Base-by-base conservation (phyloP, 1,140 invertebrate genomes). In the Drosophila novamexicana region DNA sequence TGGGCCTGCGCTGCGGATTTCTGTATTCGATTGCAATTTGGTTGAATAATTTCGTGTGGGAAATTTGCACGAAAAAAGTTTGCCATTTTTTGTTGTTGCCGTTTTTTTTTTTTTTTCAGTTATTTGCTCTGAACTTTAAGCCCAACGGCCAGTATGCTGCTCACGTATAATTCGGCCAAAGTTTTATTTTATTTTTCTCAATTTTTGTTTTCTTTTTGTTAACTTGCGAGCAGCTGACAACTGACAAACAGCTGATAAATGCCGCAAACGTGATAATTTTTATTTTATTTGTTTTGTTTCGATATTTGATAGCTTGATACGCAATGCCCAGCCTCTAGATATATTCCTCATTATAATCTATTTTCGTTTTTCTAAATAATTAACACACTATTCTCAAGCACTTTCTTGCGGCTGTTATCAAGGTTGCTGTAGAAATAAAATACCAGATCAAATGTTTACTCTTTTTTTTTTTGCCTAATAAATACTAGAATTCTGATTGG, bases 11-110 rank as follows among this genome's bases (percentile, higher is more conserved):
- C 59, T 50, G 34, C 18, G 34, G 16, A 29, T 68, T 54, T 45
- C 36, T 39, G 32, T 39, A 69, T 71, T 71, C 50, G 57, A 68
- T 68, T 74, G 65, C 65, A 74, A 67, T 53, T 73, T 61, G 49
- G 36, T 67, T 58, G 47, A 66, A 59, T 67, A 45, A 56, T 68
- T 62, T 74, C 57, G 78, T 78, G 79, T 81, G 79, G 79, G 81
- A 84, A 83, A 71, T 82, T 57, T 42, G 10, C 67, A 64, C 14
- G 53, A 45, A 45, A 45, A 64, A 78, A 34, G 44, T 44, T 44
- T 59, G 54, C n/a, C n/a, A 75, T 59, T 40, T 67, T 29, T 5
- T 18, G 18, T 29, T 29, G 22, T 29, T 29, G 4, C 14, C 0
- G 14, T 14, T 14, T 14, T 14, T 14, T 14, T 14, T 14, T 14